Evolutionary conservation across 2,113 vertebrate species (phyloP), one percentile per base, ranked within the genome.

Genomic region (Octodon degus): DNA sequence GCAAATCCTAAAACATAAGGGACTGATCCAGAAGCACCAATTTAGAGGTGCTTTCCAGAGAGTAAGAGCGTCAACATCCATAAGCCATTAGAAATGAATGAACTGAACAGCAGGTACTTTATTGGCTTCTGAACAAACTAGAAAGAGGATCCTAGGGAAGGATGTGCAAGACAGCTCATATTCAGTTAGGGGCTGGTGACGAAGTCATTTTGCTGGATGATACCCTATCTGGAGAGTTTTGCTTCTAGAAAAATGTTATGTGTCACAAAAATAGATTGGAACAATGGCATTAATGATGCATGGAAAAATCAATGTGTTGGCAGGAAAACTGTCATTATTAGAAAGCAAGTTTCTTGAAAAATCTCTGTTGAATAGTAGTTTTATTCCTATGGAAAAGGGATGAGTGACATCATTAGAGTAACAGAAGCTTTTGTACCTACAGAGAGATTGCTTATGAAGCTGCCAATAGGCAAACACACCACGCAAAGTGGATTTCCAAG

Each of bases 301-400:
- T 34, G 72, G 43, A 72, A 89, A 93, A 94, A 63, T 81, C 89
- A 91, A 34, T 89, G 62, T 96, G 50, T 60, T 93, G 67, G 83
- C 89, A 95, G 96, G 94, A 95, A 97, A 92, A 89, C 1, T 82
- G 93, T 55, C 60, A 82, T 95, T 93, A 93, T 55, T 62, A 92
- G 72, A 77, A 86, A 95, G 63, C 0, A 55, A 70, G 80, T 86
- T 67, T 88, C 77, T 95, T 65, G 34, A 34, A 92, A 94, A 68
- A 30, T 67, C 30, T 82, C 1, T 0, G 94, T 94, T 91, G 70
- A 85, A 80, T 20, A 55, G 34, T 84, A 85, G 81, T 94, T 91
- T 95, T 43, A 32, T 32, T 92, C 70, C 22, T 77, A 60, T 67
- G 40, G 53, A 95, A 83, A 91, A 40, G 34, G n/a, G 27, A 22